Evolutionary conservation across 1,140 invertebrate species (phyloP), one percentile per base, ranked within the genome.

Genomic region (Drosophila parvula): DNA sequence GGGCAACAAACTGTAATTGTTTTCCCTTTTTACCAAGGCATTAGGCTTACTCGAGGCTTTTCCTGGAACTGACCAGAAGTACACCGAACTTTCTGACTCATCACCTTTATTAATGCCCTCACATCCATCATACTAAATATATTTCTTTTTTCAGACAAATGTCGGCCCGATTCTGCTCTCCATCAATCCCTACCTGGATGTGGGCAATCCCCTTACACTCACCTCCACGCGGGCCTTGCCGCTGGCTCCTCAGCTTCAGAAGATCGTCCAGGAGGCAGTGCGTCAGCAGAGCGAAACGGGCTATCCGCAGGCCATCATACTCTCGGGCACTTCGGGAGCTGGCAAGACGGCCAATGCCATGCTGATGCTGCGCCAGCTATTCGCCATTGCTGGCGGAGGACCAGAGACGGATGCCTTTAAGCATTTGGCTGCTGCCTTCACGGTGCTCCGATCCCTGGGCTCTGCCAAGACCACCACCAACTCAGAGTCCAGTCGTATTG

Each of bases 361-460:
- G 97, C 93, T 98, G 77, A 93, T 98, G 79, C 93, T 98, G 47
- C 94, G 97, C 67, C 96, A 98, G 91, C 92, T 99, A 68, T 98
- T 98, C 93, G 97, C 98, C 90, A 96, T 98, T 51, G 97, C 97
- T 16, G 98, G 97, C 45, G 97, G 97, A 60, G 97, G 97, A 11
- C 96, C 97, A 0, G 97, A 98, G 93, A 98, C 97, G 3, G 97
- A 98, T 93, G 97, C 97, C n/a, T 99, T 98, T 91, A 98, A 98
- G 93, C 97, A 98, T 92, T 94, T 99, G 60, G 96, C 97, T 1
- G 98, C 98, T 22, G 97, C 98, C 12, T 98, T 99, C 91, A 98
- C 98, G 22, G 98, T 98, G 12, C 94, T 98, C 32, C 94, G 97
- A 61, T 97, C 97, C 1, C 94, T 99, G 47, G 97, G 97, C 50